Base-by-base conservation (phyloP, 2,113 vertebrate species). In the Larimichthys polyactis region DNA sequence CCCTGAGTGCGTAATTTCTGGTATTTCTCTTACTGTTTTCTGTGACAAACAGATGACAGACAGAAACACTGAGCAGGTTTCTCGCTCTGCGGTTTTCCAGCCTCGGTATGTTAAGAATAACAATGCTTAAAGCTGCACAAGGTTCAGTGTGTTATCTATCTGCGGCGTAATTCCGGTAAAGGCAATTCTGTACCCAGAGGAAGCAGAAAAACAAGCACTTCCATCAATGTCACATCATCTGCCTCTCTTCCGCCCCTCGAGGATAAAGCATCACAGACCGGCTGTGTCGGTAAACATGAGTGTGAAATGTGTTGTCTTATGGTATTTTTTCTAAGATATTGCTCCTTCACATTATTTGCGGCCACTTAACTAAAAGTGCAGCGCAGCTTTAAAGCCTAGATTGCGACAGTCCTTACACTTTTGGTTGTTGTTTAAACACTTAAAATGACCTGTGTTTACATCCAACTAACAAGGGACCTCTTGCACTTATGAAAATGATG, bases 1-100 rank as follows among this genome's bases (percentile, higher is more conserved):
- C 76, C 27, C 83, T 70, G 66, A 78, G 54, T 71, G 76, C 19
- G 36, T 65, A 36, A 79, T 79, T 81, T 75, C 76, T 77, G 49
- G 59, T 52, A 62, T 86, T 72, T 71, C 75, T 84, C 60, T 15
- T 0, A 54, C 62, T 82, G 66, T 71, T 84, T 87, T 59, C 69
- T 68, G 67, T 63, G 20, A 76, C 63, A 76, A 83, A 81, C 71
- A 51, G 24, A 58, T 22, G 12, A 11, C 2, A 27, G 27, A 27
- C 27, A 27, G 27, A 27, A 27, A 22, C 36, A 40, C 43, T 0
- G 14, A 36, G 14, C 5, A 17, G 60, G 16, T 62, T 57, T 54
- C 43, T 15, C 60, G 11, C 73, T 40, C 32, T 3, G 65, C 51
- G 19, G 59, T 52, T 10, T 29, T 59, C 6, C 22, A 69, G 22